Evolutionary conservation across 2,888 invertebrate species (phyloP).

Genomic region (Liopterus haemorrhoidalis): DNA sequence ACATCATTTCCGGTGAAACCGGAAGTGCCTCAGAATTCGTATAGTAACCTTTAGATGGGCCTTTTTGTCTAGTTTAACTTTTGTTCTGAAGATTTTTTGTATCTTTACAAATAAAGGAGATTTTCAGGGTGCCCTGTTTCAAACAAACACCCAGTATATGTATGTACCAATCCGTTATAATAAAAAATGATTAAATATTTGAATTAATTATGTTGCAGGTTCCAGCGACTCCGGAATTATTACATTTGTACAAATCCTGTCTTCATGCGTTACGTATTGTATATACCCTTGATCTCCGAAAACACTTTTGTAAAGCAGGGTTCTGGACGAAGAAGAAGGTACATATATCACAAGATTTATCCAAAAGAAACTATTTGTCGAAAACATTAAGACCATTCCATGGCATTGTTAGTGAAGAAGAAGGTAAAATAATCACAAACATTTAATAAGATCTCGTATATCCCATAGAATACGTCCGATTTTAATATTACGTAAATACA

Average conservation of each 20-base stretch:
- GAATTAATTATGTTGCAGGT: conserved; percentile 29
- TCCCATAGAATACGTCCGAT: no score
- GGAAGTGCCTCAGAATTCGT: no score
- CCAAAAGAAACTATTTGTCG: conserved; percentile 42
- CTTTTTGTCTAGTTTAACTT: no score
- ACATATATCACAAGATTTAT: conserved; percentile 42
- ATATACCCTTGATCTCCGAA: conserved; percentile 79
- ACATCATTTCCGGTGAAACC: no score
- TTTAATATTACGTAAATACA: no score
- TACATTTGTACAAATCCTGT: conserved; percentile 42
- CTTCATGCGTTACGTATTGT: conserved; percentile 48
- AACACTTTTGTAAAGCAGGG: conserved; percentile 59
- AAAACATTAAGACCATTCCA: conserved; percentile 41
- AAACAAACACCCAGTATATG: no score
- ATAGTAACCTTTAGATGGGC: no score
- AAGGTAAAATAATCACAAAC: conserved; percentile 34
- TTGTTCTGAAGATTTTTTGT: no score
- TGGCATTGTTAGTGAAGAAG: conserved; percentile 38
- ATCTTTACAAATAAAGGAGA: no score
- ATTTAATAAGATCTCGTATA: no score
- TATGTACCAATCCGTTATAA: not conserved
- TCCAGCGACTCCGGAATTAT: conserved; percentile 40
- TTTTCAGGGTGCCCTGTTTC: no score
- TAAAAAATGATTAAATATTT: not conserved
- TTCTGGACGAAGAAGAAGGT: conserved; percentile 46